phyloP scores from a whole-genome alignment of 2,888 invertebrate species.

The Synergus laeviventris region DNA sequence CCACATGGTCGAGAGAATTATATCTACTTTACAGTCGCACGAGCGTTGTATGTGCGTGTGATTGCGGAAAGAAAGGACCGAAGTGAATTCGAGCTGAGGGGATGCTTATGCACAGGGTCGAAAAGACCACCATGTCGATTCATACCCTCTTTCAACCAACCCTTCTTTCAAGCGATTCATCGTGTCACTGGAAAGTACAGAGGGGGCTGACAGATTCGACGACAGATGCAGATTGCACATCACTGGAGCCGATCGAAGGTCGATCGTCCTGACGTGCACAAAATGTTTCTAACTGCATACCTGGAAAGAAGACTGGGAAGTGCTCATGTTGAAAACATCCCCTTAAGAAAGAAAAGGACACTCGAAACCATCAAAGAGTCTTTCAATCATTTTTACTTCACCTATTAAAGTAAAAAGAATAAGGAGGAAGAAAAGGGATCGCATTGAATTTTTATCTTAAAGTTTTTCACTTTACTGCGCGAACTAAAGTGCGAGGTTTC shows the following conservation, averaged over 20 bases:
- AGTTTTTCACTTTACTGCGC: too few relatives aligned
- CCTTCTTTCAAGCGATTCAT: conserved; percentile 35
- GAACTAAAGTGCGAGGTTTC: too few relatives aligned
- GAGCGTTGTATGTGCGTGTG: conserved; percentile 2
- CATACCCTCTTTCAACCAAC: conserved; percentile 18
- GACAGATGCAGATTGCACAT: conserved; percentile 35
- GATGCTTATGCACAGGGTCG: conserved; percentile 6
- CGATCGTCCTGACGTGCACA: conserved; percentile 15
- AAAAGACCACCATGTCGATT: conserved; percentile 22
- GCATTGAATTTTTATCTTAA: too few relatives aligned
- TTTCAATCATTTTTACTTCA: conserved; percentile 3
- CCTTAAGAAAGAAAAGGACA: conserved; percentile 31
- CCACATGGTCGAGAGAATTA: not conserved
- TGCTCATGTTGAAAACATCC: conserved; percentile 4
- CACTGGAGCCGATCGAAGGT: conserved; percentile 3
- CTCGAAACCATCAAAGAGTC: conserved; percentile 17
- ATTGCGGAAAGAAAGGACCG: conserved; percentile 8
- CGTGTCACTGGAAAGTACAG: conserved; percentile 29
- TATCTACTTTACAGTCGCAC: not conserved
- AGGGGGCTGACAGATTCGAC: conserved; percentile 19
- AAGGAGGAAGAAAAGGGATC: not conserved
- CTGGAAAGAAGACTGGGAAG: not conserved
- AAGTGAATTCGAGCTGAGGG: not conserved
- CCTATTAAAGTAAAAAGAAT: conserved; percentile 1
- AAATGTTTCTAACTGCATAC: not conserved